These are phyloP conservation scores for Periophthalmus modestus DNA, from an alignment of 2,113 vertebrate genomes.

Conservation along the genomic window DNA sequence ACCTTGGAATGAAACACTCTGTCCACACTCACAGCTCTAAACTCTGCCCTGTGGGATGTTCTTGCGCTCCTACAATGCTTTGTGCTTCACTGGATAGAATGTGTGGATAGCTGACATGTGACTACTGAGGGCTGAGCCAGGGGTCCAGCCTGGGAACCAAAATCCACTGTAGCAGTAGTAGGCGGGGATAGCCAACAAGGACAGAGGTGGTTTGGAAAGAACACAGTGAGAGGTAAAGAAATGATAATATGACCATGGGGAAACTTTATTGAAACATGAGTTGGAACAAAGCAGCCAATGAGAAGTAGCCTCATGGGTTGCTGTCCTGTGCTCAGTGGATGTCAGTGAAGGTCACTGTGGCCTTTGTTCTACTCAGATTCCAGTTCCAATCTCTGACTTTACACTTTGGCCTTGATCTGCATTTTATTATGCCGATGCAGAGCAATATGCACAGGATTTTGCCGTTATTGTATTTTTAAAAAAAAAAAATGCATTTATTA, in stretches of 20 bases:
- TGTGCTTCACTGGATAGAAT: conserved; percentile 29
- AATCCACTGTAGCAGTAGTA: conserved; percentile 21
- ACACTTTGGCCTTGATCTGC: conserved; percentile 10
- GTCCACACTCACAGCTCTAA: background rate
- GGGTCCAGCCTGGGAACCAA: conserved; percentile 40
- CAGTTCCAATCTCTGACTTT: conserved; percentile 48
- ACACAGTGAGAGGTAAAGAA: conserved; percentile 5
- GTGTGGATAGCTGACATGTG: conserved; percentile 55
- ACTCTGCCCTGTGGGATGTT: no score
- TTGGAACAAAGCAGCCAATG: background rate
- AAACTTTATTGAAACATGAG: background rate
- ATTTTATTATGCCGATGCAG: background rate
- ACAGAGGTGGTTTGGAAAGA: background rate
- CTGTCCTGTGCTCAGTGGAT: conserved; percentile 2
- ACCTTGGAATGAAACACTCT: background rate
- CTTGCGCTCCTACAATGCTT: conserved; percentile 14
- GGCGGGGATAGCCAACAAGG: conserved; percentile 19
- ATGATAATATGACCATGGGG: background rate
- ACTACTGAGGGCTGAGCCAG: conserved; percentile 47
- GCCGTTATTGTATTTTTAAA: conserved; percentile 20
- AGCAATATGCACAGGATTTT: conserved; percentile 16
- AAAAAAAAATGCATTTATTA: background rate
- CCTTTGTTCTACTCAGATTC: conserved; percentile 63
- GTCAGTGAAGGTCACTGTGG: conserved; percentile 34
- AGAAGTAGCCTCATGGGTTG: background rate